Base-by-base conservation (phyloP, 2,888 invertebrate species). In the Lamellibrachia columna region DNA sequence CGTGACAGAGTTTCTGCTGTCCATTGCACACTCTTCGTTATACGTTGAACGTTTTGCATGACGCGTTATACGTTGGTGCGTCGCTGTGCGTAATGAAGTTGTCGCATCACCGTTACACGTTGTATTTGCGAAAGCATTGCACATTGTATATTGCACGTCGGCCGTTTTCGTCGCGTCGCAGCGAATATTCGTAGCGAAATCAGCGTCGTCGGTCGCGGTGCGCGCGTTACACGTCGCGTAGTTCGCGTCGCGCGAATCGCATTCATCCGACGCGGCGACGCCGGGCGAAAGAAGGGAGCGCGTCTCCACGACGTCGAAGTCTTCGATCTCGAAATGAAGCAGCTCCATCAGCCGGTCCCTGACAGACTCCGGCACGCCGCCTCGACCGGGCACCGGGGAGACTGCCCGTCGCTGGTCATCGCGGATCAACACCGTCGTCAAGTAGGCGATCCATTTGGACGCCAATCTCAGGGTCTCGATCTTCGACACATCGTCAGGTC, bases 361-460 rank as follows among this genome's bases (percentile, higher is more conserved):
- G 22, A 92, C 75, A 8, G 28, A 52, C 22, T 92, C 58, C 4
- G 93, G 93, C 40, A 93, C 55, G 92, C 92, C 22, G 7, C 93
- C 91, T 58, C 91, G 52, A 7, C 90, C 55, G 52, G 60, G 22
- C 53, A 52, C 91, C 1, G 92, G 40, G 22, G 92, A 91, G 75
- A 53, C 52, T 40, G 91, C 55, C 53, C 91, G 92, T 90, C 60
- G 91, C 92, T 91, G 90, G 91, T 93, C 93, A 28, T 93, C 93
- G 91, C 92, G 92, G n/a, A 93, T 93, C 90, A 93, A 91, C 60
- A 93, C 55, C 52, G 93, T 55, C 40, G 93, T 93, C 22, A 93
- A 92, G 91, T 93, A 91, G 6, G 93, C 93, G 55, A 93, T 93
- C 93, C 93, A 93, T 58, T 93, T 93, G 91, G 93, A 92, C 53